A percentile compares a stretch with the other conserved stretches of the same genome.
Evolutionary conservation across 2,113 vertebrate species (phyloP).

Genomic region (Tachuris rubrigastra): DNA sequence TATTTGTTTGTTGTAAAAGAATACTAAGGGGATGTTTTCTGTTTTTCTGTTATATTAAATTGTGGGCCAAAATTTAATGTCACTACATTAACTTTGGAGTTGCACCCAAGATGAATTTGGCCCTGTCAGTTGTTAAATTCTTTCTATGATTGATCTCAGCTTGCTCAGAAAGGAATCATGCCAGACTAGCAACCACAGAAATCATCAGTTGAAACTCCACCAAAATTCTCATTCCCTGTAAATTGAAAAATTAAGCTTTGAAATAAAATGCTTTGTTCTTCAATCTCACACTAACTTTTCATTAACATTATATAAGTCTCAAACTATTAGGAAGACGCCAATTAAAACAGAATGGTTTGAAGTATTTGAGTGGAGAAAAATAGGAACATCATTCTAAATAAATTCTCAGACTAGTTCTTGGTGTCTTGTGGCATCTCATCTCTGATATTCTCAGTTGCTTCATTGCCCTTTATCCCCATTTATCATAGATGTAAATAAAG

Average conservation of each 20-base stretch:
- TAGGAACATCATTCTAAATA: not conserved
- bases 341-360: not conserved
- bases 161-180: slow-evolving; percentile 4
- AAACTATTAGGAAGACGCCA: not conserved
- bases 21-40: not conserved
- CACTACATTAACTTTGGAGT: slow-evolving; percentile 9
- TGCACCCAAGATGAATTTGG: slow-evolving; percentile 24
- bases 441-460: not conserved
- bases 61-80: not conserved
- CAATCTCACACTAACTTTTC: slow-evolving; percentile 24
- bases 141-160: slow-evolving; percentile 35
- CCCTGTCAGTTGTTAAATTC: slow-evolving; percentile 28
- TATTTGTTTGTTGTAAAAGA: slow-evolving; percentile 4
- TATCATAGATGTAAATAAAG: not conserved
- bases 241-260: slow-evolving; percentile 55
- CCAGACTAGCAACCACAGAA: slow-evolving; percentile 44
- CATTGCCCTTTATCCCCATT: not conserved
- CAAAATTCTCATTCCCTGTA: slow-evolving; percentile 9
- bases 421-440: not conserved
- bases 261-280: slow-evolving; percentile 44
- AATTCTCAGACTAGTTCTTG: not conserved
- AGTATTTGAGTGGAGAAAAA: not conserved
- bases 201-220: slow-evolving; percentile 32
- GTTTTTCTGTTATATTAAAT: not conserved
- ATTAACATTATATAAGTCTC: not conserved